A percentile compares a stretch with the other conserved stretches of the same genome.
phyloP scores from a whole-genome alignment of 2,113 vertebrate genomes.

The Oophaga pumilio region DNA sequence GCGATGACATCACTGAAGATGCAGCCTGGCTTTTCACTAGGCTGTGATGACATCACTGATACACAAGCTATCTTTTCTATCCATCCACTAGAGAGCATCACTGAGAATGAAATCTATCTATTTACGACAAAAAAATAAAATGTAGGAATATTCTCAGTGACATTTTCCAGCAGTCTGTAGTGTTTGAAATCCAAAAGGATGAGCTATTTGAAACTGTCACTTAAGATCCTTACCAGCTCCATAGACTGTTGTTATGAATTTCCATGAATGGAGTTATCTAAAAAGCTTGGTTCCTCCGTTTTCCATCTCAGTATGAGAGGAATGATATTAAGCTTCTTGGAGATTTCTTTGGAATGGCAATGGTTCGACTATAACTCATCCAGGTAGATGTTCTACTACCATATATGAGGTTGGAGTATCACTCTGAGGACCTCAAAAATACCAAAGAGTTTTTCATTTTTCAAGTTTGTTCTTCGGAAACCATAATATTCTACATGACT shows the following conservation, averaged over 20 bases:
- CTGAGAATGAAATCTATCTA: no score
- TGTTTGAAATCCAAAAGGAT: neutral
- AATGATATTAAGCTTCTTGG: neutral
- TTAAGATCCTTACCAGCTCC: neutral
- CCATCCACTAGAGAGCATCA: no score
- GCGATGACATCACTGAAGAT: neutral
- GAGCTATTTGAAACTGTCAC: neutral
- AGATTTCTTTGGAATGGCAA: neutral
- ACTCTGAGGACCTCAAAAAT: neutral
- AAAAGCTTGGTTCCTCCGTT: neutral
- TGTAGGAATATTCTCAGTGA: neutral
- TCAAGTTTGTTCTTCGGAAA: no score
- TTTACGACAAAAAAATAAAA: neutral
- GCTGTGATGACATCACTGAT: no score
- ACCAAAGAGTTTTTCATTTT: neutral
- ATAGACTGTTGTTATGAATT: neutral
- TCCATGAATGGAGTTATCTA: neutral
- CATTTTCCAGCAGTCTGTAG: neutral
- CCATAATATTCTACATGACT: neutral
- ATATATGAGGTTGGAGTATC: neutral
- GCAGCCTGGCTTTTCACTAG: no score
- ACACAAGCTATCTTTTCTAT: no score
- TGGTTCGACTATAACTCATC: neutral
- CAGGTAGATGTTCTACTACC: neutral
- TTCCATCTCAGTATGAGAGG: neutral